Evolutionary conservation across 2,797 vertebrate species (phyloP), one percentile per base, ranked within the genome.

Genomic region (Arctocebus calabarensis): DNA sequence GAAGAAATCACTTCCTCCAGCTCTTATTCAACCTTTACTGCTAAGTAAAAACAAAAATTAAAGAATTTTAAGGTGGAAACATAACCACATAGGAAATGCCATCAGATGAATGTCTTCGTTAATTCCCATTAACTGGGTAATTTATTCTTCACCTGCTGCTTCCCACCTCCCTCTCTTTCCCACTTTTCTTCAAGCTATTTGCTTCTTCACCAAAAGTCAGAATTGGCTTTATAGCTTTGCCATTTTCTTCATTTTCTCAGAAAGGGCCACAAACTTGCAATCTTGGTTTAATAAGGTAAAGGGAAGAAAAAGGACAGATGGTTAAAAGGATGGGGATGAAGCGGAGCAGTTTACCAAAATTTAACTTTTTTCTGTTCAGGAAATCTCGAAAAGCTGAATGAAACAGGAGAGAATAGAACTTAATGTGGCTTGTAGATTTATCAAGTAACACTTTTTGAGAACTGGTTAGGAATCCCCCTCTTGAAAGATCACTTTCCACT

Each of bases 31-130:
- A 22, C 9, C 34, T 75, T 88, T 79, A 27, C 27, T 68, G 64
- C 7, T 66, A 77, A 45, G 8, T 87, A n/a, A 25, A 3, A 8
- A 29, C 10, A 4, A 52, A 52, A 14, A 52, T 10, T 17, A 84
- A 95, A 97, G 64, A 34, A 32, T 17, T 71, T 45, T 61, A 79
- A 71, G 66, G 40, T 77, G 79, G 45, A 90, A 88, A 83, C 32
- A 66, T 71, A 88, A 32, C 79, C 78, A 73, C 32, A 40, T 45
- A 68, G 2, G 0, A 14, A 40, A 61, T 43, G 57, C 12, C 32
- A 86, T 77, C 64, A 48, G 64, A 68, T 73, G 45, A 74, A 97
- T 27, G 20, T 71, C 9, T 20, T 17, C 14, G 10, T 3, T 59
- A 45, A 55, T 9, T 78, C 74, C 25, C 5, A 55, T 34, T 4